Percentiles rank a stretch among this genome's conserved stretches.
Evolutionary conservation across 2,113 vertebrate genomes (phyloP).

Genomic region (Parus major): DNA sequence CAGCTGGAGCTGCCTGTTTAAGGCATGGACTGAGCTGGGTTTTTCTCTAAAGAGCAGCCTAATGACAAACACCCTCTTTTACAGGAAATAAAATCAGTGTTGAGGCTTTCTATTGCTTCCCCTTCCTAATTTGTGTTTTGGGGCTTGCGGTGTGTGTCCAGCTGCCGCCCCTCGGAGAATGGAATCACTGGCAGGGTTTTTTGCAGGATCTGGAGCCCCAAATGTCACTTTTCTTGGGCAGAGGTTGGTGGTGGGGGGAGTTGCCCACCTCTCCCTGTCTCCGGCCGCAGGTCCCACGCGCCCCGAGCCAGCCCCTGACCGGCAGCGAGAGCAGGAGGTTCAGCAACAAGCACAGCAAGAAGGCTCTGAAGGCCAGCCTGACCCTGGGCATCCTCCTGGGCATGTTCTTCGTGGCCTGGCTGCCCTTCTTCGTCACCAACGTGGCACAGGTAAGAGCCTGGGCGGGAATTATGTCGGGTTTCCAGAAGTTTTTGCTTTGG

Average conservation of each 20-base stretch:
- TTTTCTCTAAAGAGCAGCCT: background rate
- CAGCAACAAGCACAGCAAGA: slow-evolving; percentile 87
- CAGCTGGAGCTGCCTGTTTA: background rate
- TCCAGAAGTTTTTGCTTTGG: background rate
- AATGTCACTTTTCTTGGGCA: background rate
- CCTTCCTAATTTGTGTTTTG: background rate
- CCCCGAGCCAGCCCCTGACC: slow-evolving; percentile 31
- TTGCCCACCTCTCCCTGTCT: background rate
- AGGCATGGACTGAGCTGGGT: background rate
- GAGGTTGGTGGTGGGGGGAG: background rate
- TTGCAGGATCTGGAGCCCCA: background rate
- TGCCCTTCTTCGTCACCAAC: slow-evolving; percentile 94
- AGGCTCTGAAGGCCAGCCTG: slow-evolving; percentile 93
- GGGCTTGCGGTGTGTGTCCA: rapidly evolving
- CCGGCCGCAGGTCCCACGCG: slow-evolving; percentile 16
- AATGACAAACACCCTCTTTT: background rate
- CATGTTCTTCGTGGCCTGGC: slow-evolving; percentile 94
- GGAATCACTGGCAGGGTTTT: background rate
- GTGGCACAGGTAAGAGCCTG: slow-evolving; percentile 84
- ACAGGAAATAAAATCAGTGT: background rate
- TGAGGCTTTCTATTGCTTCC: background rate
- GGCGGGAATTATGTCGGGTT: rapidly evolving
- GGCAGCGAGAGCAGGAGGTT: slow-evolving; percentile 82
- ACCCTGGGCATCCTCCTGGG: slow-evolving; percentile 92
- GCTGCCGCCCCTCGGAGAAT: background rate